Evolutionary conservation across 2,888 invertebrate species (phyloP).

Genomic region (Pycnomerus fuliginosus): DNA sequence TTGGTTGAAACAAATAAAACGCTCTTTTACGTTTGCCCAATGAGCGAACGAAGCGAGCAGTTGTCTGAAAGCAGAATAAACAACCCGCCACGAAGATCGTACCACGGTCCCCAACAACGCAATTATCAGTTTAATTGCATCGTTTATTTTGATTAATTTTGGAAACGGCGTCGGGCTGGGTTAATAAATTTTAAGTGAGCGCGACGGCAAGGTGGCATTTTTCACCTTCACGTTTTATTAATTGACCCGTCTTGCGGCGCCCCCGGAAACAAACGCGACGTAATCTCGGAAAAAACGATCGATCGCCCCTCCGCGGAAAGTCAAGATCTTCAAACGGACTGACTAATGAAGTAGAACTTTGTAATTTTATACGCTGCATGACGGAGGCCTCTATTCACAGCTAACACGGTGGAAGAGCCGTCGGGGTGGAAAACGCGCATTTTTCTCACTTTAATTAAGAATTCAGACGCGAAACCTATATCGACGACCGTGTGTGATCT

Average conservation of each 20-base stretch:
- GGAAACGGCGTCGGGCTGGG: constrained; percentile 27
- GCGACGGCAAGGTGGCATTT: constrained; percentile 27
- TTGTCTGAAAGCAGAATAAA: too few species aligned
- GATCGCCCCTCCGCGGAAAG: background rate
- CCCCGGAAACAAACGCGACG: constrained; percentile 7
- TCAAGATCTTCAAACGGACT: too few species aligned
- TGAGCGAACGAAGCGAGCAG: too few species aligned
- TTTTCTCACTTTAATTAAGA: constrained; percentile 1
- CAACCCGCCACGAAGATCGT: too few species aligned
- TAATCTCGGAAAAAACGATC: background rate
- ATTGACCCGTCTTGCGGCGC: constrained; percentile 20
- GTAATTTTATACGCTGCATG: background rate
- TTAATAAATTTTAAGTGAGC: constrained; percentile 33
- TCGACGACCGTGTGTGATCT: too few species aligned
- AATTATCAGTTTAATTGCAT: constrained; percentile 35
- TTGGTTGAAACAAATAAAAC: too few species aligned
- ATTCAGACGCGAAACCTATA: background rate
- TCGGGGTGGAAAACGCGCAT: background rate
- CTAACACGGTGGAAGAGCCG: background rate
- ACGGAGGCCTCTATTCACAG: background rate
- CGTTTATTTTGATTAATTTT: constrained; percentile 35
- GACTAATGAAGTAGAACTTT: too few species aligned
- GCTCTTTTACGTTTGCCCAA: too few species aligned
- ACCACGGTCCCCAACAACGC: too few species aligned
- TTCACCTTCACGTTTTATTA: constrained; percentile 28